Percentiles rank a stretch among this genome's conserved stretches.
Conservation (phyloP, 2,113 vertebrate species). For the Xyliphius kryptos region DNA sequence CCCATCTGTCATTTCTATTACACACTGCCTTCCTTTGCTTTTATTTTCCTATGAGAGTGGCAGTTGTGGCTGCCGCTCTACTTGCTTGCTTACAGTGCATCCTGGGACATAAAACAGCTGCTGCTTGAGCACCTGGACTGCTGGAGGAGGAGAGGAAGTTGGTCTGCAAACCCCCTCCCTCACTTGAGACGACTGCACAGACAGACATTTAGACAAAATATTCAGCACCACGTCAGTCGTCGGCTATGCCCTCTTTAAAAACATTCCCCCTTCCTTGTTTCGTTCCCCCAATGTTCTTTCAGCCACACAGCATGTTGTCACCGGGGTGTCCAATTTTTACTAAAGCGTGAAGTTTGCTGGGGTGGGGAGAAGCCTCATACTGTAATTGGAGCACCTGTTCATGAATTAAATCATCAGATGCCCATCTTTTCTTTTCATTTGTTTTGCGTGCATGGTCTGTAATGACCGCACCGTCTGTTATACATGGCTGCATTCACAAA, state of each 20-base stretch:
- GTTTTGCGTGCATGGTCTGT: constrained; percentile 23
- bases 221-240: constrained; percentile 56
- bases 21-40: background rate
- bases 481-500: constrained; percentile 12
- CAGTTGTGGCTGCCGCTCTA: constrained; percentile 42
- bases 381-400: constrained; percentile 72
- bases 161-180: constrained; percentile 37
- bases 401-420: constrained; percentile 60
- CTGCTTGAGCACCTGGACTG: constrained; percentile 64
- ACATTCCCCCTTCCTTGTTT: constrained; percentile 40
- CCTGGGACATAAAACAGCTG: constrained; percentile 56
- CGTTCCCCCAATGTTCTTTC: constrained; percentile 41
- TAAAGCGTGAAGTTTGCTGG: constrained; percentile 56
- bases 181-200: constrained; percentile 3
- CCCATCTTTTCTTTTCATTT: constrained; percentile 15
- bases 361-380: constrained; percentile 48
- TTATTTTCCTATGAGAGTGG: background rate
- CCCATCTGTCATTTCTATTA: constrained; percentile 23
- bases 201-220: constrained; percentile 27
- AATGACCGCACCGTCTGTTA: constrained; percentile 11
- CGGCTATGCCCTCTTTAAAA: constrained; percentile 56
- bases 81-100: constrained; percentile 56
- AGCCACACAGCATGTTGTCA: constrained; percentile 65
- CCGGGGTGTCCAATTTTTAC: constrained; percentile 68
- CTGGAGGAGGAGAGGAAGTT: constrained; percentile 45